Base-by-base conservation (phyloP, 2,113 vertebrate genomes). In the Halichoeres trimaculatus region DNA sequence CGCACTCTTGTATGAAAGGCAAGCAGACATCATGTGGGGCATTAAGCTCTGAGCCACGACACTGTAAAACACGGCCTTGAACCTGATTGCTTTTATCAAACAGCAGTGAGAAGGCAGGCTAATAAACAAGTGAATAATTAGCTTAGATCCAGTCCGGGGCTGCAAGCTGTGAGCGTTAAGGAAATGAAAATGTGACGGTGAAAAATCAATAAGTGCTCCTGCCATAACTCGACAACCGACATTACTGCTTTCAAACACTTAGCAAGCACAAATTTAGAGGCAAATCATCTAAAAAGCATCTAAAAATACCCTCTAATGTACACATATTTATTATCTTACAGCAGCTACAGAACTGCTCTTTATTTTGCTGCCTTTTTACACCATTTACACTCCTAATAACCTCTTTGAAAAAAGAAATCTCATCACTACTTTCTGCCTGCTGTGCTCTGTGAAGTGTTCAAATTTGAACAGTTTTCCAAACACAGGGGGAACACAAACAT, bases 1-100 rank as follows among this genome's bases (percentile, higher is more conserved):
- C 16, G 81, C 72, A 65, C 36, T 79, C 72, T 79, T 45, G 59
- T 76, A 78, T 78, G 73, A 85, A 80, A 86, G 76, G 67, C 73
- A 67, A 54, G 50, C 74, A 57, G 73, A 77, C 65, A 24, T 74
- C 85, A 84, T 22, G 36, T 36, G 67, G 74, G 24, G 34, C 75
- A 73, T 88, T 66, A 64, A 83, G 59, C 41, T 51, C 63, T 10
- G 38, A 87, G 48, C 38, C n/a, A 12, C 34, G 11, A 26, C 77
- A 36, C 71, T 63, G 75, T 75, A 71, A 71, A 74, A 84, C 76
- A 50, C 3, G 60, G 59, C 71, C 62, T 57, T 48, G 36, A 64
- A 70, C 68, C 70, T 76, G 50, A 83, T 74, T 74, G 74, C 72
- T 63, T 53, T 84, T 70, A 84, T 78, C 79, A 87, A 83, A 68